Conservation (phyloP, 1,140 invertebrate genomes). For the Drosophila pseudoananassae region DNA sequence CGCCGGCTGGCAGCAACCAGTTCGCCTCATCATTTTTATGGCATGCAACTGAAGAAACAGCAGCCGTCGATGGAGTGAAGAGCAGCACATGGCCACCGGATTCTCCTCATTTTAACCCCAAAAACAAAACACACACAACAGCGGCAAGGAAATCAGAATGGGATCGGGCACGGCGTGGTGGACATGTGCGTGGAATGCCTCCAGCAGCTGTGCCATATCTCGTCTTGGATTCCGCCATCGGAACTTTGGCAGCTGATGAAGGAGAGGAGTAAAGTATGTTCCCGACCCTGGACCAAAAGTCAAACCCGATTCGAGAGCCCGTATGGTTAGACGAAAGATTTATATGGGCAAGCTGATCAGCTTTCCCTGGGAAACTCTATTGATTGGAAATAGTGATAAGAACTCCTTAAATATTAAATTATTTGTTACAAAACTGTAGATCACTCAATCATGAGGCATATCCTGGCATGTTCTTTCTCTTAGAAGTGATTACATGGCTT, state of each 20-base stretch:
- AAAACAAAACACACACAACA: slow-evolving; percentile 9
- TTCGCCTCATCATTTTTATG: slow-evolving; percentile 73
- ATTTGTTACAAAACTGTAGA: slow-evolving; percentile 13
- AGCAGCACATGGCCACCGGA: slow-evolving; percentile 64
- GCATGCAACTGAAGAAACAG: slow-evolving; percentile 19
- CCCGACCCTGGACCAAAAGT: slow-evolving; percentile 9
- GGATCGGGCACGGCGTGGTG: slow-evolving; percentile 36
- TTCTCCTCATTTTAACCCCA: slow-evolving; percentile 63
- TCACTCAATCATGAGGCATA: neutral
- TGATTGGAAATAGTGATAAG: neutral
- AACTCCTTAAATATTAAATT: slow-evolving; percentile 1
- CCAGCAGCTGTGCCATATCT: slow-evolving; percentile 60
- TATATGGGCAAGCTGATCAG: slow-evolving; percentile 29
- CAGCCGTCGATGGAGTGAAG: slow-evolving; percentile 32
- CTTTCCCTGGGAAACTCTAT: slow-evolving; percentile 20
- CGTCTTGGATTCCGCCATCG: slow-evolving; percentile 45
- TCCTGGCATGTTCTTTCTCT: neutral
- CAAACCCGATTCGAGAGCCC: slow-evolving; percentile 10
- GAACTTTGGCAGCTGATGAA: slow-evolving; percentile 49
- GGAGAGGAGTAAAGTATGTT: slow-evolving; percentile 5
- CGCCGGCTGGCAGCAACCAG: slow-evolving; percentile 57
- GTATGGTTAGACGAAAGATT: slow-evolving; percentile 33
- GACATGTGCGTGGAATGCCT: slow-evolving; percentile 77
- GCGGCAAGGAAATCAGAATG: slow-evolving; percentile 46
- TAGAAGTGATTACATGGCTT: slow-evolving; percentile 8